Percentiles rank a stretch among this genome's conserved stretches.
phyloP scores from a whole-genome alignment of 2,888 invertebrate species.

The Ichneumoninae sp. region DNA sequence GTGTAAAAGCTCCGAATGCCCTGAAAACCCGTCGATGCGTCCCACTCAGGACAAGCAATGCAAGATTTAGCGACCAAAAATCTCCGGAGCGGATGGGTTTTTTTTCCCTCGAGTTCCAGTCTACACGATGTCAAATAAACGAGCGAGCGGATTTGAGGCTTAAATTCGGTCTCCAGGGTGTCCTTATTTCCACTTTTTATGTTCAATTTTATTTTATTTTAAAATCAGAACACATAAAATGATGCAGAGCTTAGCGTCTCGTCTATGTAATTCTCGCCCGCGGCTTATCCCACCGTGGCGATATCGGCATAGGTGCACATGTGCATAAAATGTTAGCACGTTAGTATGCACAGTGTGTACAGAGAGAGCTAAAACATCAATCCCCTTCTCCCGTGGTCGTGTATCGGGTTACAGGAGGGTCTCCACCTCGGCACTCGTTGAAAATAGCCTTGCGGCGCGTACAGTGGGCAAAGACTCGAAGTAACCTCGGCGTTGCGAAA shows the following conservation, averaged over 20 bases:
- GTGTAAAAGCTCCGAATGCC: no score
- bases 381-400: slow-evolving; percentile 68
- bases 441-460: slow-evolving; percentile 75
- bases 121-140: no score
- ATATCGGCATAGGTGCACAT: slow-evolving; percentile 4
- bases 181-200: neutral
- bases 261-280: slow-evolving; percentile 2
- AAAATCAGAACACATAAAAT: neutral
- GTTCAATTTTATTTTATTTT: neutral
- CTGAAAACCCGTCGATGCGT: no score
- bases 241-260: neutral
- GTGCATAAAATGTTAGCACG: slow-evolving; percentile 11
- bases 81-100: no score
- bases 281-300: neutral
- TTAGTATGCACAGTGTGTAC: slow-evolving; percentile 39
- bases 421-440: slow-evolving; percentile 70
- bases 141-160: no score
- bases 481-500: slow-evolving; percentile 70
- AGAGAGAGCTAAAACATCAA: slow-evolving; percentile 61
- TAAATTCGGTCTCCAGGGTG: neutral
- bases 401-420: slow-evolving; percentile 76
- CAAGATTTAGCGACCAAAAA: no score
- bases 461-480: slow-evolving; percentile 72
- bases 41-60: no score
- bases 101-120: neutral